Evolutionary conservation across 2,797 vertebrate species (phyloP).

Genomic region (Squalus acanthias): DNA sequence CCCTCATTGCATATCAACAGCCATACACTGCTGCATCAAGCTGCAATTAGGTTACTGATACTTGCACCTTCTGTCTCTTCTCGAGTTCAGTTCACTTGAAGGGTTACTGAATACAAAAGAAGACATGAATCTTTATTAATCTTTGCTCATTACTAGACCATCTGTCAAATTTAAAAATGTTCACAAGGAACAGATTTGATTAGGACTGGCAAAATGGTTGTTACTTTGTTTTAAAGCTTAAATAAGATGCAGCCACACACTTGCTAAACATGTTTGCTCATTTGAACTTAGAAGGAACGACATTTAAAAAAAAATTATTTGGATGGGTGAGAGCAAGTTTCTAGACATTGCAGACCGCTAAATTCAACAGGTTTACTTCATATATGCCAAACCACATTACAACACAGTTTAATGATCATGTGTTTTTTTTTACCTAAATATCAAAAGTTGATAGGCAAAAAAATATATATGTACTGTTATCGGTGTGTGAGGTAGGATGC

Average conservation of each 20-base stretch:
- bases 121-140: conserved; percentile 58
- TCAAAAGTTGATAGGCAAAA: background rate
- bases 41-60: conserved; percentile 46
- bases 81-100: conserved; percentile 51
- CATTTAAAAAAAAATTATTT: background rate
- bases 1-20: conserved; percentile 42
- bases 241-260: background rate
- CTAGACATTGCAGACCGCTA: background rate
- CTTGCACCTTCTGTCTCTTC: conserved; percentile 46
- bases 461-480: background rate
- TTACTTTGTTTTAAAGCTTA: background rate
- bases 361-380: background rate
- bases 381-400: background rate
- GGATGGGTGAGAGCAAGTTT: background rate
- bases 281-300: background rate
- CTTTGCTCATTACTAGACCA: conserved; percentile 54
- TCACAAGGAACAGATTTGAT: background rate
- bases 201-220: background rate
- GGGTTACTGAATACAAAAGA: conserved; percentile 49
- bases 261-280: background rate
- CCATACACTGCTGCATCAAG: background rate
- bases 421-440: background rate
- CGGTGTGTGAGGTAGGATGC: background rate
- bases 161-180: conserved; percentile 51
- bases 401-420: background rate